Evolutionary conservation across 1,140 invertebrate species (phyloP).

Genomic region (Rhynchophorus ferrugineus): DNA sequence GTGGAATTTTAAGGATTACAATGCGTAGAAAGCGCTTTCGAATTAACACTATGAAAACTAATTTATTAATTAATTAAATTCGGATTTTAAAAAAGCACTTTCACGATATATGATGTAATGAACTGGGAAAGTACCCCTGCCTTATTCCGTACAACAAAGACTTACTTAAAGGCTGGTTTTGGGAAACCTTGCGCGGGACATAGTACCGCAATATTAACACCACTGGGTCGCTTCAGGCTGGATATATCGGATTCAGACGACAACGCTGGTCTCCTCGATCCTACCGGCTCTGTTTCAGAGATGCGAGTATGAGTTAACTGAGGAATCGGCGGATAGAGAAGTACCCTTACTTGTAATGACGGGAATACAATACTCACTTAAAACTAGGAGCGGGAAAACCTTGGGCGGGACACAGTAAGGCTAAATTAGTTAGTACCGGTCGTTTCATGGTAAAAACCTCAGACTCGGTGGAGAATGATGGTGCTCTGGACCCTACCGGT

Average conservation of each 20-base stretch:
- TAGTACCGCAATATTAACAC: slow-evolving; percentile 46
- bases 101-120: too few relatives aligned
- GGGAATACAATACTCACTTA: slow-evolving; percentile 57
- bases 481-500: slow-evolving; percentile 61
- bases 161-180: slow-evolving; percentile 47
- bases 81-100: background rate
- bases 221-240: slow-evolving; percentile 44
- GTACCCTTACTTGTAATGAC: slow-evolving; percentile 30
- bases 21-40: too few relatives aligned
- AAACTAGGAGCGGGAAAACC: slow-evolving; percentile 61
- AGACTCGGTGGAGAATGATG: slow-evolving; percentile 61
- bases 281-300: slow-evolving; percentile 51
- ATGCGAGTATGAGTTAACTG: slow-evolving; percentile 11
- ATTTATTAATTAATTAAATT: too few relatives aligned
- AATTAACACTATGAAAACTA: background rate
- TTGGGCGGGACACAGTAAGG: slow-evolving; percentile 73
- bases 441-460: slow-evolving; percentile 58
- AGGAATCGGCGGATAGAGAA: slow-evolving; percentile 31
- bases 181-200: slow-evolving; percentile 53
- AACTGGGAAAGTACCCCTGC: too few relatives aligned
- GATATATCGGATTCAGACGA: slow-evolving; percentile 49
- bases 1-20: too few relatives aligned
- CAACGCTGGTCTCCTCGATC: slow-evolving; percentile 60
- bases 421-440: slow-evolving; percentile 46
- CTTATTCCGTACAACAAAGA: too few relatives aligned